Base-by-base conservation (phyloP, 2,113 vertebrate genomes). In the Rhinolophus sinicus region DNA sequence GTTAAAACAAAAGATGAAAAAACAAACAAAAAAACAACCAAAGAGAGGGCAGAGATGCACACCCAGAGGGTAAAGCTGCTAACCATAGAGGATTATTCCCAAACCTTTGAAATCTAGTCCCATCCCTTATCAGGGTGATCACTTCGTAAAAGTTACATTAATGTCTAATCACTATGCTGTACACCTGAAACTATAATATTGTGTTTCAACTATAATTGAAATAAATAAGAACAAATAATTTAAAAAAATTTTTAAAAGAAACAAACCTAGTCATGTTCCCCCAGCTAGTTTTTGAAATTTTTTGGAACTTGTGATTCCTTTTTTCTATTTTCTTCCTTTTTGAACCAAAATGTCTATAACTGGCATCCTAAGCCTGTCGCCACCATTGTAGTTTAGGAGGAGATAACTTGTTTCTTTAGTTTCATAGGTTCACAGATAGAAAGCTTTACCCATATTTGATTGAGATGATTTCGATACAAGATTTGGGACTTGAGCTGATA, bases 261-360 rank as follows among this genome's bases (percentile, higher is more conserved):
- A 95, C 12, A 88, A 77, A 96, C 95, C 50, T 82, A 89, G 18
- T 91, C 5, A 6, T 82, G 56, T 72, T 89, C 85, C 44, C 80
- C 52, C 35, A 86, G 35, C 50, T 90, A 18, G 15, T 35, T 77
- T 87, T 81, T 90, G 7, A 78, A 90, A 90, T 44, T 90, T 47
- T 38, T 78, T 75, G 9, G 9, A 28, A 84, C 28, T 60, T 90
- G 11, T 38, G 30, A 58, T 5, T 96, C 24, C 21, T 82, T 87
- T 84, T 75, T 85, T 64, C 58, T 81, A 21, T 67, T 65, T 64
- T 90, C 70, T 90, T 40, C 28, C 22, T 95, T 92, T 95, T 72
- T 77, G n/a, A 95, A 76, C 54, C 8, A 92, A n/a, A 93, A 64
- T 90, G 9, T 62, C 76, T 92, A 0, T 65, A 80, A 90, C 9